Evolutionary conservation across 2,113 vertebrate genomes (phyloP).

Genomic region (Tetrax tetrax): DNA sequence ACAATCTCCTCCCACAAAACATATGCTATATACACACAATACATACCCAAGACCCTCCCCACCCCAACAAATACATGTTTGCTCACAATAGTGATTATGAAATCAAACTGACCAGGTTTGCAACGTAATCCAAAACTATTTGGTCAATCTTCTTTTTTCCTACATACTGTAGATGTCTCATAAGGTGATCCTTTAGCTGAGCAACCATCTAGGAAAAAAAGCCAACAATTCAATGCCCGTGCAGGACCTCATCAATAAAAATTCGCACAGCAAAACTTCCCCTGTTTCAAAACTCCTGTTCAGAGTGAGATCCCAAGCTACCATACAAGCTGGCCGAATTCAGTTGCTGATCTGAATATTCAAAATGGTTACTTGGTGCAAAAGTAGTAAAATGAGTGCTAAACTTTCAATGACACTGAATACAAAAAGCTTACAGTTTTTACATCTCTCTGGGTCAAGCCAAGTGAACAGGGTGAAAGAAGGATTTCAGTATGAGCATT

Average conservation of each 20-base stretch:
- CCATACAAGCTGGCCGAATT: background rate
- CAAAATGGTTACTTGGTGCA: background rate
- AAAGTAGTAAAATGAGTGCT: background rate
- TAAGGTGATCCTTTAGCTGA: constrained; percentile 90
- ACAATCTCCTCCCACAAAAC: background rate
- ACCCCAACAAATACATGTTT: background rate
- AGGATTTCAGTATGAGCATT: background rate
- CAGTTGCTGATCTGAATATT: background rate
- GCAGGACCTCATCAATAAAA: background rate
- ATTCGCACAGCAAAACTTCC: background rate
- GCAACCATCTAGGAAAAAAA: constrained; percentile 82
- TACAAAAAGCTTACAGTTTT: background rate
- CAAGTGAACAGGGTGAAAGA: background rate
- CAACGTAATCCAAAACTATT: constrained; percentile 88
- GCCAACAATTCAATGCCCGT: background rate
- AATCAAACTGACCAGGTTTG: constrained; percentile 80
- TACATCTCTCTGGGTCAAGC: background rate
- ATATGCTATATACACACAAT: background rate
- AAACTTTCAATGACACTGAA: background rate
- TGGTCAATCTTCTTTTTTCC: constrained; percentile 90
- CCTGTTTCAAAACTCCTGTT: background rate
- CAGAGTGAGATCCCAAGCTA: background rate
- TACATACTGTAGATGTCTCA: constrained; percentile 84
- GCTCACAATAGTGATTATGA: background rate
- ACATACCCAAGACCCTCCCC: background rate